These are phyloP conservation scores for Lymantria monacha DNA, from an alignment of 2,888 invertebrate species.

Conservation along the genomic window DNA sequence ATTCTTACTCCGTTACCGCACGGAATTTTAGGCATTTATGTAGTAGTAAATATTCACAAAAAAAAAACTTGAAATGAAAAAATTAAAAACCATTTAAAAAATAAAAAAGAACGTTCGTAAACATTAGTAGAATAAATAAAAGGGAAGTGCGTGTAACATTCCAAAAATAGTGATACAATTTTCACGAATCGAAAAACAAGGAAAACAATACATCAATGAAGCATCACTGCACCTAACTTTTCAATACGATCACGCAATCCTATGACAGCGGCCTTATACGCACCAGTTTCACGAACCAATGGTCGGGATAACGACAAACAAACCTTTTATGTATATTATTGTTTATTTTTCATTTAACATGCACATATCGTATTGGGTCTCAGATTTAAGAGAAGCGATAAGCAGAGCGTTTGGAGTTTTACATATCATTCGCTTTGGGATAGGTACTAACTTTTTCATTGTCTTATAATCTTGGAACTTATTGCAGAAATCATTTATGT, in stretches of 20 bases:
- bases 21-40: no score
- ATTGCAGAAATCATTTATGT: no score
- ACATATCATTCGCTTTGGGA: background rate
- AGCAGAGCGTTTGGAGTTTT: background rate
- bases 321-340: conserved; percentile 15
- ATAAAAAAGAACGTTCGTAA: no score
- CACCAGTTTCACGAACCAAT: conserved; percentile 34
- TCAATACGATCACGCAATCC: conserved; percentile 2
- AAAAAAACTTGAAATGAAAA: background rate
- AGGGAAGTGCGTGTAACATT: background rate
- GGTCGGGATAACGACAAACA: conserved; percentile 22
- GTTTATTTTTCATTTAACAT: conserved; percentile 24
- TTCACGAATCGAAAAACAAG: background rate
- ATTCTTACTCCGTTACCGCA: no score
- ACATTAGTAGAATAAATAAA: background rate
- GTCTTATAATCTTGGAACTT: no score
- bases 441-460: no score
- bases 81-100: no score
- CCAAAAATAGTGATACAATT: background rate
- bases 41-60: no score
- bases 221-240: conserved; percentile 3
- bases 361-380: background rate
- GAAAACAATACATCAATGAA: background rate
- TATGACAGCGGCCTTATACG: conserved; percentile 8
- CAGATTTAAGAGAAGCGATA: background rate